Evolutionary conservation across 1,140 invertebrate genomes (phyloP).

Genomic region (Patella vulgata): DNA sequence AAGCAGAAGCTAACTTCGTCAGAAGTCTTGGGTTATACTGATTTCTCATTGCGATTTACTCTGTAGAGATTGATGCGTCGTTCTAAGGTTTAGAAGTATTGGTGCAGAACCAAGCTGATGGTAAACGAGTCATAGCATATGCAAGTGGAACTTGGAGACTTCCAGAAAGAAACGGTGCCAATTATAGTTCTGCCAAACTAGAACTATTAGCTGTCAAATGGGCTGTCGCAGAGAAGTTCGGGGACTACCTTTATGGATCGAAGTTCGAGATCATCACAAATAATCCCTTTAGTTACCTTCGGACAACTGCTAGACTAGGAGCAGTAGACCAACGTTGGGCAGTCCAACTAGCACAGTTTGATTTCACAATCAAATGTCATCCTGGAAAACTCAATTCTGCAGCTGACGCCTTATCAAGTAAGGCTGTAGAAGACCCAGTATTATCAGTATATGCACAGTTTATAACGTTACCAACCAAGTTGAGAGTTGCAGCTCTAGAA

Average conservation of each 20-base stretch:
- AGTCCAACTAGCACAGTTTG: not conserved
- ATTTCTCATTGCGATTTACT: conserved; percentile 18
- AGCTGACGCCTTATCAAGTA: too few species aligned
- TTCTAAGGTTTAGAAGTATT: conserved; percentile 22
- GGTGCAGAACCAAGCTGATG: conserved; percentile 13
- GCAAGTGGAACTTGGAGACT: conserved; percentile 4
- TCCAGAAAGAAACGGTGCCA: conserved; percentile 11
- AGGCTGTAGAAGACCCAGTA: too few species aligned
- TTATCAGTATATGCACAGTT: too few species aligned
- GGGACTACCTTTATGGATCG: conserved; percentile 16
- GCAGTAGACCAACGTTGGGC: conserved; percentile 7
- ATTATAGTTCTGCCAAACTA: conserved; percentile 16
- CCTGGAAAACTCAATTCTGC: too few species aligned
- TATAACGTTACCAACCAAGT: too few species aligned
- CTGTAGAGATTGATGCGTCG: conserved; percentile 21
- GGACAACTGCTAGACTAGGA: not conserved
- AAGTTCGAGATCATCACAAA: conserved; percentile 15
- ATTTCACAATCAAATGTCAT: too few species aligned
- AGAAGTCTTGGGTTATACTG: too few species aligned
- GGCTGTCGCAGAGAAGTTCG: conserved; percentile 11
- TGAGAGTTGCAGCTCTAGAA: too few species aligned
- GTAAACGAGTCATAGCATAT: conserved; percentile 19
- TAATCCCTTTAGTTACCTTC: conserved; percentile 12
- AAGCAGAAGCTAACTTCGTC: conserved; percentile 19
- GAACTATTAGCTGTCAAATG: conserved; percentile 21